Evolutionary conservation across 1,140 invertebrate species (phyloP).

Genomic region (Maniola jurtina): DNA sequence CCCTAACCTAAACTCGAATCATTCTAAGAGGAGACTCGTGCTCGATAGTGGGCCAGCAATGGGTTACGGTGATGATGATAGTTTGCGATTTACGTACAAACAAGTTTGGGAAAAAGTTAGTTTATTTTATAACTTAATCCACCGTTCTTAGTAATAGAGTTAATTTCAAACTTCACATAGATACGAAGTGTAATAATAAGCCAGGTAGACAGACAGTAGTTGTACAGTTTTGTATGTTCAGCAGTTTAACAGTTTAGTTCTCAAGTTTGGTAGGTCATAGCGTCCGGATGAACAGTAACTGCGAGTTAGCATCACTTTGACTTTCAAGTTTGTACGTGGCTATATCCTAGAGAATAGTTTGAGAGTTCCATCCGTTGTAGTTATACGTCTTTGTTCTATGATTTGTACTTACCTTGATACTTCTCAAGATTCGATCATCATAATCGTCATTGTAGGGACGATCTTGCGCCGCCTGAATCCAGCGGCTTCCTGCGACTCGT

Average conservation of each 20-base stretch:
- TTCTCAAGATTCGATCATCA: not conserved
- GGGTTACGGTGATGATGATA: too few species aligned
- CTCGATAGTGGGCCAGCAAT: too few species aligned
- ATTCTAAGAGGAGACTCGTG: too few species aligned
- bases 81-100: too few species aligned
- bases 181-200: not conserved
- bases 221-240: constrained; percentile 1
- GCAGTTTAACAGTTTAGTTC: not conserved
- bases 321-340: not conserved
- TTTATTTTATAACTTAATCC: too few species aligned
- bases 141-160: too few species aligned
- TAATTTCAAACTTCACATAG: not conserved
- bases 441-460: too few species aligned
- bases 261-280: not conserved
- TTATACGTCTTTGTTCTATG: not conserved
- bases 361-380: not conserved
- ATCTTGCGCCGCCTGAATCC: too few species aligned
- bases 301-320: not conserved
- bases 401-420: not conserved
- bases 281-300: not conserved
- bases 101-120: too few species aligned
- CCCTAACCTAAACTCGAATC: too few species aligned
- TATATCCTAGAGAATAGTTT: not conserved
- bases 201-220: not conserved
- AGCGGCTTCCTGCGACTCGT: too few species aligned